phyloP scores from a whole-genome alignment of 2,113 vertebrate species.

The Chunga burmeisteri region DNA sequence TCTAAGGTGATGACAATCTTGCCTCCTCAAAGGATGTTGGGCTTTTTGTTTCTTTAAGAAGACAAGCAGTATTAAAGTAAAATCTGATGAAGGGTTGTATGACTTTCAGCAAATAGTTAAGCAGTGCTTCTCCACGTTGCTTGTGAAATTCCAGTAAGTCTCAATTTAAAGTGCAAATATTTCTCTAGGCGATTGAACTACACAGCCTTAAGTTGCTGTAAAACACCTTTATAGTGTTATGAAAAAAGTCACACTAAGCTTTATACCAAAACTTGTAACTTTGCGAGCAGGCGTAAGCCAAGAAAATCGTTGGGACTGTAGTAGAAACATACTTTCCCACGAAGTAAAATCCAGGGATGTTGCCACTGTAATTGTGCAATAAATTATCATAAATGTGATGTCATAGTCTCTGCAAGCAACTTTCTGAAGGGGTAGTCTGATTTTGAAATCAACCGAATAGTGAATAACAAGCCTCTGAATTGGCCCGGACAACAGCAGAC shows the following conservation, averaged over 20 bases:
- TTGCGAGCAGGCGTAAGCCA: neutral
- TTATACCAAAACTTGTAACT: neutral
- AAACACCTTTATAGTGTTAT: neutral
- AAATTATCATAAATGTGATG: conserved; percentile 47
- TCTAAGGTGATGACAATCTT: neutral
- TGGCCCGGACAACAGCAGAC: conserved; percentile 34
- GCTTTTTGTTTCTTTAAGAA: neutral
- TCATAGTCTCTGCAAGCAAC: conserved; percentile 47
- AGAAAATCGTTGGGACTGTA: neutral
- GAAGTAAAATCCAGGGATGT: conserved; percentile 27
- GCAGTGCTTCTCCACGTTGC: neutral
- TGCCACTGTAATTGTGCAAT: conserved; percentile 43
- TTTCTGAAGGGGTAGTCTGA: conserved; percentile 47
- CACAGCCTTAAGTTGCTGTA: neutral
- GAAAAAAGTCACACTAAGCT: neutral
- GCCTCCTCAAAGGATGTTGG: neutral
- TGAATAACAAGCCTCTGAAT: conserved; percentile 54
- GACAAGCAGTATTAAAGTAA: neutral
- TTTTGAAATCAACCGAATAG: conserved; percentile 38
- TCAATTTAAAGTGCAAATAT: neutral
- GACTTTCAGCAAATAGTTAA: neutral
- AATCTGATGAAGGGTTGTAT: neutral
- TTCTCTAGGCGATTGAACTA: neutral
- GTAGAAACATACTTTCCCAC: conserved; percentile 11
- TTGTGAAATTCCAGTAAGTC: neutral